Conservation (phyloP, 2,797 vertebrate genomes). For the Manis javanica region DNA sequence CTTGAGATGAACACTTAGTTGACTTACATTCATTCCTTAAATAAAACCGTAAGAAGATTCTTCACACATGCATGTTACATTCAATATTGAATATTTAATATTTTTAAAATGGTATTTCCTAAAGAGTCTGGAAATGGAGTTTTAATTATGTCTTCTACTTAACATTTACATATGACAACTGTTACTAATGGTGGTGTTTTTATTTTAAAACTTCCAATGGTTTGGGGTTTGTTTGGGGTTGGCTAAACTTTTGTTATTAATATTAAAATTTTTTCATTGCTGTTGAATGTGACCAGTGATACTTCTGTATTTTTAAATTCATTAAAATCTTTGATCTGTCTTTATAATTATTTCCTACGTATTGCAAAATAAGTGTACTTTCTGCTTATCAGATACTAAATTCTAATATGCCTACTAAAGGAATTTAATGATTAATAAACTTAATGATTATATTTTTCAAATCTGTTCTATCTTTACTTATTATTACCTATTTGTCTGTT, state of each 20-base stretch:
- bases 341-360: neutral
- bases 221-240: neutral
- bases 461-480: neutral
- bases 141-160: neutral
- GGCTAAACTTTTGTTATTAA: neutral
- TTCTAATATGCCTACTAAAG: neutral
- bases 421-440: neutral
- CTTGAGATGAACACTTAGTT: neutral
- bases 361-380: neutral
- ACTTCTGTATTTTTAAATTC: neutral
- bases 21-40: neutral
- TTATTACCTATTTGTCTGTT: neutral
- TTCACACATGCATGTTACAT: neutral
- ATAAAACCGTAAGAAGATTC: neutral
- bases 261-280: neutral
- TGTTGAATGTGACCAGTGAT: neutral
- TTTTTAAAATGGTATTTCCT: neutral
- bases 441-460: neutral
- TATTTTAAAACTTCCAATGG: neutral
- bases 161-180: neutral
- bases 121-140: neutral
- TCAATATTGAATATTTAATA: neutral
- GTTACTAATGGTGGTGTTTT: neutral
- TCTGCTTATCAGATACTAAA: neutral
- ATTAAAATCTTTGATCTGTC: neutral